These are phyloP conservation scores for Manacus vitellinus DNA, from an alignment of 2,113 vertebrate species.

Conservation along the genomic window DNA sequence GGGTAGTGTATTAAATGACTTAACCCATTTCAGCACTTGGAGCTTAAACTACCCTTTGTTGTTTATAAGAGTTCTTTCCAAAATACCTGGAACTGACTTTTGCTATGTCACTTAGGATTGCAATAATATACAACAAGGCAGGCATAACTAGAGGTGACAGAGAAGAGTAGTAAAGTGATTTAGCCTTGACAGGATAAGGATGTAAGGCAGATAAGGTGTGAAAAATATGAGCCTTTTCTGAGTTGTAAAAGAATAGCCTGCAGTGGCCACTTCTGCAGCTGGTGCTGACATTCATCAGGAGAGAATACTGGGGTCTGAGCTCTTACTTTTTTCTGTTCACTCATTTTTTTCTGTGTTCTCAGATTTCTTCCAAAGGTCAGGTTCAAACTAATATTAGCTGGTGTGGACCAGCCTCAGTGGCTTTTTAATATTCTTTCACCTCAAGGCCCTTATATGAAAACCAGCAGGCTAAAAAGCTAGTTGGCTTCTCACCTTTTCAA, in stretches of 20 bases:
- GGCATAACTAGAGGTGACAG: not conserved
- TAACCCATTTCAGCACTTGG: not conserved
- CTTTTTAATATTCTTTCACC: not conserved
- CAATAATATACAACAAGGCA: not conserved
- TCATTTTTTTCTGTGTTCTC: not conserved
- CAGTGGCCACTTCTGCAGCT: not conserved
- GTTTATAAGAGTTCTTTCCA: conserved; percentile 5
- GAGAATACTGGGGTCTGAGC: not conserved
- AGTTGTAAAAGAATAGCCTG: not conserved
- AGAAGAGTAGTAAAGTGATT: not conserved
- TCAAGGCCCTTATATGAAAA: not conserved
- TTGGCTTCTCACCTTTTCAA: not conserved
- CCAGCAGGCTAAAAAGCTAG: not conserved
- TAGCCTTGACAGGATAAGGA: not conserved
- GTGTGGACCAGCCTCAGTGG: not conserved
- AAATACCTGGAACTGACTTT: not conserved
- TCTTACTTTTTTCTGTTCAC: accelerated
- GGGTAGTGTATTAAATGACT: not conserved
- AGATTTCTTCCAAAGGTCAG: not conserved
- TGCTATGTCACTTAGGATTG: not conserved
- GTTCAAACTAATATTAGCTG: not conserved
- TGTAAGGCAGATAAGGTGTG: not conserved
- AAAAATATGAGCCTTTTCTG: not conserved
- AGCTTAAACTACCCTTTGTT: not conserved
- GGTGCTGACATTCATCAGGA: not conserved